Conservation (phyloP, 2,113 vertebrate genomes). For the Microcebus griseorufus region DNA sequence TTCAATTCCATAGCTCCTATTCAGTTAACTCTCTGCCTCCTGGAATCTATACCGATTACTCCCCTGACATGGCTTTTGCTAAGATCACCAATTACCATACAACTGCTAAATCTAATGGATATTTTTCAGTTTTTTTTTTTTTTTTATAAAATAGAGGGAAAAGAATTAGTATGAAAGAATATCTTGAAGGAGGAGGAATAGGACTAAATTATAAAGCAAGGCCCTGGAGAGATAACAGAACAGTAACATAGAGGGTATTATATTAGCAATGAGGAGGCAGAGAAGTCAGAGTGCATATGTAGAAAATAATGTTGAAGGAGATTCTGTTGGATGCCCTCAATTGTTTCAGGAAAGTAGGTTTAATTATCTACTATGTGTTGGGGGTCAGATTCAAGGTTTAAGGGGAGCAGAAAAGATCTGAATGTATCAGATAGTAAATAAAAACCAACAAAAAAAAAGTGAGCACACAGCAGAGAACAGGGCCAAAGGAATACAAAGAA, state of each 20-base stretch:
- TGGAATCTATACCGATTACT: background rate
- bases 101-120: background rate
- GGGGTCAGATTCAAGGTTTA: background rate
- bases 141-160: slow-evolving; percentile 3
- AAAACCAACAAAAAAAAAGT: background rate
- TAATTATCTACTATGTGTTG: background rate
- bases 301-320: background rate
- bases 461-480: background rate
- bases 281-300: background rate
- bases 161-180: slow-evolving; percentile 21
- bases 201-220: slow-evolving; percentile 13
- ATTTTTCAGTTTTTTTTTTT: background rate
- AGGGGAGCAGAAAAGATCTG: background rate
- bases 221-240: background rate
- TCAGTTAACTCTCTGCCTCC: background rate
- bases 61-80: background rate
- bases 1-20: background rate
- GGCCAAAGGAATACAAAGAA: background rate
- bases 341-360: background rate
- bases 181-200: slow-evolving; percentile 8
- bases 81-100: background rate
- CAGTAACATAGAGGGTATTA: background rate
- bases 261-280: background rate
- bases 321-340: background rate
- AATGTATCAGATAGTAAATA: background rate